These are phyloP conservation scores for Actinemys pallida DNA, from an alignment of 2,113 vertebrate species.

Conservation along the genomic window DNA sequence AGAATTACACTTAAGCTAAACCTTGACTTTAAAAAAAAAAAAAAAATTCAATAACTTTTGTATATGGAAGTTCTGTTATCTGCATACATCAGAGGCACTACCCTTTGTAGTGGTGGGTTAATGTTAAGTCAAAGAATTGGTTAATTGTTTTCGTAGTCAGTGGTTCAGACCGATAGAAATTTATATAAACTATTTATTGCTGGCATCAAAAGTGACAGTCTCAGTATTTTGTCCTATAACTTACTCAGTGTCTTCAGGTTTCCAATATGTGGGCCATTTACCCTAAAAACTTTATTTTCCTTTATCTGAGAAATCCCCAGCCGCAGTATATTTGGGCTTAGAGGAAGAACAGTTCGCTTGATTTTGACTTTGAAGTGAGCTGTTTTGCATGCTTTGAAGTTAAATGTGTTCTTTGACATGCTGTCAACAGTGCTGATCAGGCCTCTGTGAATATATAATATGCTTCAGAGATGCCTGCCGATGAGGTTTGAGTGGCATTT, in stretches of 20 bases:
- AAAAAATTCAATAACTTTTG: neutral
- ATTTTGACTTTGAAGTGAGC: neutral
- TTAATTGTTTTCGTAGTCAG: neutral
- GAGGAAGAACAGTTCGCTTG: neutral
- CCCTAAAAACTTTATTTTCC: neutral
- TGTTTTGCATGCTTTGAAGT: neutral
- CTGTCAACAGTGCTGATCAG: neutral
- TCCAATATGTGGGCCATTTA: neutral
- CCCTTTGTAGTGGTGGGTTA: neutral
- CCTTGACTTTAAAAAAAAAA: neutral
- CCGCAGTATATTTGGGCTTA: neutral
- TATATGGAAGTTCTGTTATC: neutral
- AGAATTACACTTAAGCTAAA: neutral
- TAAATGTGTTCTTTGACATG: neutral
- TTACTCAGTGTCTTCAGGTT: neutral
- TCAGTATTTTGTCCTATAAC: neutral
- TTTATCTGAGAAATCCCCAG: neutral
- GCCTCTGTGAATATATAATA: neutral
- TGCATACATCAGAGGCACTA: neutral
- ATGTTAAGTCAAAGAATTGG: neutral
- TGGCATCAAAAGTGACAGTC: neutral
- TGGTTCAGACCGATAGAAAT: neutral
- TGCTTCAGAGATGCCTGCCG: neutral
- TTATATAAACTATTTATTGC: neutral
- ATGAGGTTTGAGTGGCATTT: neutral